These are phyloP conservation scores for Tetropium fuscum DNA, from an alignment of 2,888 invertebrate genomes.

Conservation along the genomic window DNA sequence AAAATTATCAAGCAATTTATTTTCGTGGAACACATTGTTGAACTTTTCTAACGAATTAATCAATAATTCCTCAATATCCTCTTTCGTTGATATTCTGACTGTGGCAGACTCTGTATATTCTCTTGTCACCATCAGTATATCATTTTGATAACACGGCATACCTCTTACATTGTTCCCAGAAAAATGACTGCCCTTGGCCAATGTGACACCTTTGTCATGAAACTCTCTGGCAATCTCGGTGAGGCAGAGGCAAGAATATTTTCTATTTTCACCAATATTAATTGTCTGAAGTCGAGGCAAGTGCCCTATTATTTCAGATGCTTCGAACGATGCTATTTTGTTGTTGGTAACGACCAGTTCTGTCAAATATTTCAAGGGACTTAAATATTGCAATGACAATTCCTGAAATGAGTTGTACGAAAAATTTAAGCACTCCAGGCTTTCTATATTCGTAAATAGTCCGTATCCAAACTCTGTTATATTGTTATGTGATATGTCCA, in stretches of 20 bases:
- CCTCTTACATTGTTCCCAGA: conserved; percentile 6
- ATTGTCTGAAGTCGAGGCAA: not conserved
- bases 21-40: no score
- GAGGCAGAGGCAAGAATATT: not conserved
- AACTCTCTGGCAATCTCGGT: no score
- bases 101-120: no score
- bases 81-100: no score
- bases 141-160: conserved; percentile 9
- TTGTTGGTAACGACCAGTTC: conserved; percentile 9
- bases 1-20: no score
- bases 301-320: not conserved
- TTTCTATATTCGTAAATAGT: not conserved
- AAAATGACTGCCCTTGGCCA: not conserved
- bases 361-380: not conserved
- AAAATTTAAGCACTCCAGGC: conserved; percentile 11
- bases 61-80: no score
- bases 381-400: not conserved
- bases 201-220: no score
- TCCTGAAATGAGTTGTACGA: conserved; percentile 5
- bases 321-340: not conserved
- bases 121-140: no score
- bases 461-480: conserved; percentile 2
- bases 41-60: no score
- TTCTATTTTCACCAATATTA: not conserved
- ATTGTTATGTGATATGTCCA: conserved; percentile 17